Evolutionary conservation across 2,888 invertebrate genomes (phyloP).

Genomic region (Formica aserva): DNA sequence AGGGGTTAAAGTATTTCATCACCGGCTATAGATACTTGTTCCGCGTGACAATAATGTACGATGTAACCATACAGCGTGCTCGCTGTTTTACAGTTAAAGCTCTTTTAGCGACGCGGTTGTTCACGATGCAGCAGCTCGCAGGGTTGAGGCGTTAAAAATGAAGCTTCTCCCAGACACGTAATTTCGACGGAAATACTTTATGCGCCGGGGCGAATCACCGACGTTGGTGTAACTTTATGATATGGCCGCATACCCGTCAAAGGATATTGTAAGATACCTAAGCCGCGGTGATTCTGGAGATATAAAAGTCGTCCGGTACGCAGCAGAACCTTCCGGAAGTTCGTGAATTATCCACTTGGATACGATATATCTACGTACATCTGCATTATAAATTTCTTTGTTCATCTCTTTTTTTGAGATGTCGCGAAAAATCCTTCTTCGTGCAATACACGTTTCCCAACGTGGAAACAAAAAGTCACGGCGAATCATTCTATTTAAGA

Average conservation of each 20-base stretch:
- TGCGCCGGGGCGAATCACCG: constrained; percentile 39
- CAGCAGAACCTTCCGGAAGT: constrained; percentile 45
- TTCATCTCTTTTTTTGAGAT: constrained; percentile 16
- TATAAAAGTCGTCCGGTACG: constrained; percentile 48
- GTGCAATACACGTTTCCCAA: constrained; percentile 4
- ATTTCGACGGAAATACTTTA: constrained; percentile 52
- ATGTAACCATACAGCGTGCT: constrained; percentile 27
- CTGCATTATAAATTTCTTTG: constrained; percentile 51
- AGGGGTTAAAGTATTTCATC: constrained; percentile 4
- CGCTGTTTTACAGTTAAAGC: constrained; percentile 48
- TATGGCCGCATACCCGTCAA: constrained; percentile 26
- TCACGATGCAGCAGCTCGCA: constrained; percentile 11
- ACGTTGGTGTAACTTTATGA: constrained; percentile 60
- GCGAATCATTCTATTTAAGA: constrained; percentile 36
- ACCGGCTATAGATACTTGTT: constrained; percentile 21
- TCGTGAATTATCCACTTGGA: constrained; percentile 63
- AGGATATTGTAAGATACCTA: constrained; percentile 30
- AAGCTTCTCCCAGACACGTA: constrained; percentile 34
- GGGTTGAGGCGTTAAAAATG: constrained; percentile 49
- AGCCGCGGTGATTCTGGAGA: constrained; percentile 33
- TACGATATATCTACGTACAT: constrained; percentile 16
- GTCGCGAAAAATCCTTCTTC: constrained; percentile 53
- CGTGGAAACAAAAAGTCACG: background rate
- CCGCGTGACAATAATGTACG: constrained; percentile 30
- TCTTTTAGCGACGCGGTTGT: constrained; percentile 45